Percentiles rank a stretch among this genome's conserved stretches.
These are phyloP conservation scores for Manacus vitellinus DNA, from an alignment of 2,113 vertebrate genomes.

Conservation along the genomic window DNA sequence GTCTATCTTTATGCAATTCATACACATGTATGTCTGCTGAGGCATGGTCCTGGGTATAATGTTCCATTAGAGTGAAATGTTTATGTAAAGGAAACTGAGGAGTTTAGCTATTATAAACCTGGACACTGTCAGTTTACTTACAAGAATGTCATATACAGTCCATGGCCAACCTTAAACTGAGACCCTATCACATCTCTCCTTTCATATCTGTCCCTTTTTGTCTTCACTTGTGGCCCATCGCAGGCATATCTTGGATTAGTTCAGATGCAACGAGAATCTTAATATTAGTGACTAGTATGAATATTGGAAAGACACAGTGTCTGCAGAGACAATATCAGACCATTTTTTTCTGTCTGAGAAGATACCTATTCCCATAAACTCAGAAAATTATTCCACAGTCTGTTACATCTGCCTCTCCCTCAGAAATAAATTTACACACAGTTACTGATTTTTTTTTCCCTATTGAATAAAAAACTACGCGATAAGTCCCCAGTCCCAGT, in stretches of 20 bases:
- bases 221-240: neutral
- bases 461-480: neutral
- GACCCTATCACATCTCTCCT: conserved; percentile 3
- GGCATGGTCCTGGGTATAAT: conserved; percentile 46
- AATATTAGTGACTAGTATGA: accelerated
- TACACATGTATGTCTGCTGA: conserved; percentile 29
- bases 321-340: neutral
- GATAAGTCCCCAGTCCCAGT: neutral
- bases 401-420: neutral
- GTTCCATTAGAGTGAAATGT: conserved; percentile 73
- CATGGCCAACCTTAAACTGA: neutral
- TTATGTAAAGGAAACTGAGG: conserved; percentile 61
- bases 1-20: conserved; percentile 53
- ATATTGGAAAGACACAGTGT: neutral
- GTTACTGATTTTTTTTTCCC: neutral
- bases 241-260: neutral
- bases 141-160: conserved; percentile 37
- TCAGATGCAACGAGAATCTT: neutral
- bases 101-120: conserved; percentile 72
- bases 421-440: neutral
- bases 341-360: neutral
- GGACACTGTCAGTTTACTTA: conserved; percentile 71
- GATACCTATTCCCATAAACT: neutral
- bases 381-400: neutral
- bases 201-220: neutral